A percentile compares a stretch with the other conserved stretches of the same genome.
Evolutionary conservation across 53 echinoderm and acorn worm species (phyloP).

Genomic region (Holothuria scabra): DNA sequence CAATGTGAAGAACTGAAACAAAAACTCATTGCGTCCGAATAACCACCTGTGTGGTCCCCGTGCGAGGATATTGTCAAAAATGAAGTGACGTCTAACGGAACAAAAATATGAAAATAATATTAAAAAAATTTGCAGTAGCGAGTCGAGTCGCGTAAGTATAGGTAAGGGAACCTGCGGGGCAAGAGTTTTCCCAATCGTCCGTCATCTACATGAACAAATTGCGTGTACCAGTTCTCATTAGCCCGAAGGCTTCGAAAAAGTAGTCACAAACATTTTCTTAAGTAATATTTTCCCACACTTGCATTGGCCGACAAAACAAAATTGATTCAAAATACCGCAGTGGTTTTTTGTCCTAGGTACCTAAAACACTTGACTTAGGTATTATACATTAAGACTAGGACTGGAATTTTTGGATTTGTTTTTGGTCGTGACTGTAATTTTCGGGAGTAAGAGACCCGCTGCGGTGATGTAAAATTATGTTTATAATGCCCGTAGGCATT

Average conservation of each 20-base stretch:
- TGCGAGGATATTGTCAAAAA: slow-evolving; percentile 31
- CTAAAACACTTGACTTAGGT: slow-evolving; percentile 15
- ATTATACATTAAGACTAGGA: slow-evolving; percentile 7
- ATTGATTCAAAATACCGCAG: neutral
- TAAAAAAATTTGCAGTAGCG: too few species aligned
- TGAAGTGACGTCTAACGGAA: slow-evolving; percentile 29
- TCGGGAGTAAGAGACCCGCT: slow-evolving; percentile 32
- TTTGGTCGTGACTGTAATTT: slow-evolving; percentile 26
- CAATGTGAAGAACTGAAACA: slow-evolving; percentile 41
- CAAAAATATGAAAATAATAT: slow-evolving; percentile 20
- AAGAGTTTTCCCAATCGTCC: slow-evolving; percentile 34
- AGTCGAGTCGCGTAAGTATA: too few species aligned
- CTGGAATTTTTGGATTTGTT: slow-evolving; percentile 38
- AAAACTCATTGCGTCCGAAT: slow-evolving; percentile 35
- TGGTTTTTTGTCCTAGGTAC: neutral
- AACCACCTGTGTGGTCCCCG: slow-evolving; percentile 36
- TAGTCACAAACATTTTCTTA: slow-evolving; percentile 40
- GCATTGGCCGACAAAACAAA: slow-evolving; percentile 1
- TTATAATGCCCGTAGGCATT: slow-evolving; percentile 33
- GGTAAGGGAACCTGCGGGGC: neutral
- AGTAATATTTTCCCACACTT: slow-evolving; percentile 44
- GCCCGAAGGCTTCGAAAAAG: slow-evolving; percentile 9
- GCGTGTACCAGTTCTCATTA: neutral
- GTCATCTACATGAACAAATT: slow-evolving; percentile 13
- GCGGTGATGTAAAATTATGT: slow-evolving; percentile 46